Percentiles rank a stretch among this genome's conserved stretches.
phyloP scores from a whole-genome alignment of 1,140 invertebrate genomes.

The Conus ventricosus region DNA sequence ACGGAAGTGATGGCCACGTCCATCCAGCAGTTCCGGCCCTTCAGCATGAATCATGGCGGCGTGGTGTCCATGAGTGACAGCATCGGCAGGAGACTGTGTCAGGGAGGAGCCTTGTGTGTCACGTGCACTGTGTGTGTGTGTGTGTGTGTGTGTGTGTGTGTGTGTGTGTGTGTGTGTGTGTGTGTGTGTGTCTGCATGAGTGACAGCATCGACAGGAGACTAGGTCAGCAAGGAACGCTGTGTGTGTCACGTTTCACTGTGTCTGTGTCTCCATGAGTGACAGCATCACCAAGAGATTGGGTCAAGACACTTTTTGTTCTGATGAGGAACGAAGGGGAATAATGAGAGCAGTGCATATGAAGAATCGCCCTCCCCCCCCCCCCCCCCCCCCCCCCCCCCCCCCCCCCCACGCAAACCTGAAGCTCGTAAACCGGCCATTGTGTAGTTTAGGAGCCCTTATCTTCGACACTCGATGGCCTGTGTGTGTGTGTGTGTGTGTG shows the following conservation, averaged over 20 bases:
- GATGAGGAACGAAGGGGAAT: too few species aligned
- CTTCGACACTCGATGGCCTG: too few species aligned
- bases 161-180: background rate
- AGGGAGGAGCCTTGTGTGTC: background rate
- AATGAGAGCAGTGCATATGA: too few species aligned
- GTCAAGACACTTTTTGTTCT: background rate
- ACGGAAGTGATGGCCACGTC: constrained; percentile 20
- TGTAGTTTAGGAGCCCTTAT: too few species aligned
- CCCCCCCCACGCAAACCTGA: too few species aligned
- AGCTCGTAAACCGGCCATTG: too few species aligned
- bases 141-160: background rate
- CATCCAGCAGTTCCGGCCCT: constrained; percentile 3
- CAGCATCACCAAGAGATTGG: background rate
- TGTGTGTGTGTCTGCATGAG: background rate
- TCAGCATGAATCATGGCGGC: constrained; percentile 29
- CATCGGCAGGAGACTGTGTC: constrained; percentile 24
- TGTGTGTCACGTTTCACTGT: background rate
- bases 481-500: too few species aligned
- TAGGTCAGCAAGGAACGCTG: background rate
- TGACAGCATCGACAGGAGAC: background rate
- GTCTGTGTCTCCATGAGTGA: background rate
- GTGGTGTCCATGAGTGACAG: constrained; percentile 28
- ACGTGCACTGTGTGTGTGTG: background rate
- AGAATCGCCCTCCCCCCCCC: too few species aligned
- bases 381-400: too few species aligned